Evolutionary conservation across 1,140 invertebrate species (phyloP), one percentile per base, ranked within the genome.

Genomic region (Periplaneta americana): DNA sequence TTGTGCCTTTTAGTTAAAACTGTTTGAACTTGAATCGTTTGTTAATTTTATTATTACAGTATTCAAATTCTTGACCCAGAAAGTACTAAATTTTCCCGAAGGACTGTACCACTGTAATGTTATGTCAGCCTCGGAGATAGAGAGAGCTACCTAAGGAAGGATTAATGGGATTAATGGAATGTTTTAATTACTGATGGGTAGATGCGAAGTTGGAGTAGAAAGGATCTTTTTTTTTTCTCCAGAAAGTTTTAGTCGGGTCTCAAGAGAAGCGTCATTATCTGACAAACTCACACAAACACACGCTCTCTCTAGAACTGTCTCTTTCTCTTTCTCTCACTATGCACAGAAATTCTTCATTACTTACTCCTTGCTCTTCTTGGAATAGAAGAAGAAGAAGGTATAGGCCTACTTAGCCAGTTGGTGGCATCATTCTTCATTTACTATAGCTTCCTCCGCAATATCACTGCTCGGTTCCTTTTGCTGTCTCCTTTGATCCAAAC

Each of bases 171-270:
- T 77, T 77, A 77, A 77, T 77, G 75, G 35, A 77, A 77, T 77
- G 75, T 77, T 77, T 77, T 77, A 77, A 77, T 77, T 77, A 77
- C 75, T 77, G 75, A 77, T 77, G 75, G 75, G 75, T 66, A 77
- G 75, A 36, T 77, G 75, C 75, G 33, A 77, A 34, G 75, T 77
- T 77, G 22, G 33, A 9, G 31, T 18, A 77, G 18, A 22, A 36
- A 33, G 35, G 31, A 6, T 77, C 15, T 13, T 77, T 31, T 18
- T 22, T n/a, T 28, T 66, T 28, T 66, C 33, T 77, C 31, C 57
- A 22, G 33, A 77, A 77, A 77, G 75, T 77, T 77, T n/a, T 28
- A 66, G 22, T n/a, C 48, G 48, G 22, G 75, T 77, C 75, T 36
- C 75, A 22, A 33, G 75, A 36, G 75, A 33, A 77, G 75, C 75